phyloP scores from a whole-genome alignment of 1,140 invertebrate genomes.

The Idris sp. region DNA sequence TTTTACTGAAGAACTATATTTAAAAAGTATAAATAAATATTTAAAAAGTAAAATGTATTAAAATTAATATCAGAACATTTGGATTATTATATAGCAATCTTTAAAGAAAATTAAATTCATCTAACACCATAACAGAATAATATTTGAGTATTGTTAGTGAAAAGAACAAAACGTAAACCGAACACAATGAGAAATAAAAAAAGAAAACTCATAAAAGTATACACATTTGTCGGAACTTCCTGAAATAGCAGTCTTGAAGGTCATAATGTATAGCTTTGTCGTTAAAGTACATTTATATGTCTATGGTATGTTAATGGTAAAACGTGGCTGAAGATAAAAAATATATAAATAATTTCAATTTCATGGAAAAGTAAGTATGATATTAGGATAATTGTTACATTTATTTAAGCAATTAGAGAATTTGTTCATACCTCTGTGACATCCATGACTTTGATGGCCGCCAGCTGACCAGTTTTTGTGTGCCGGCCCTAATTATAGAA shows the following conservation, averaged over 20 bases:
- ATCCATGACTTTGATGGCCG: constrained; percentile 99
- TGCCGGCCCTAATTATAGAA: constrained; percentile 90
- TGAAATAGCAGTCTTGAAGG: constrained; percentile 55
- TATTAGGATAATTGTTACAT: too few species aligned
- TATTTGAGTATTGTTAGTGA: constrained; percentile 39
- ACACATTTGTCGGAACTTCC: constrained; percentile 52
- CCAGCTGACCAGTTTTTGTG: constrained; percentile 99
- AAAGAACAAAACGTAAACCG: constrained; percentile 43
- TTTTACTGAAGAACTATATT: too few species aligned
- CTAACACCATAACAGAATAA: constrained; percentile 14
- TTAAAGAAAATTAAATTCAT: constrained; percentile 29
- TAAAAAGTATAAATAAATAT: too few species aligned
- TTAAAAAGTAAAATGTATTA: background rate
- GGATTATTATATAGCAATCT: too few species aligned
- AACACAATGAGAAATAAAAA: constrained; percentile 37
- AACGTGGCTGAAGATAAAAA: constrained; percentile 14
- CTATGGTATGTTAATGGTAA: constrained; percentile 28
- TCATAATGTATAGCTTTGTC: constrained; percentile 41
- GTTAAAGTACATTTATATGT: constrained; percentile 46
- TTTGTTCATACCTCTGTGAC: constrained; percentile 89
- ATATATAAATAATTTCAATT: too few species aligned
- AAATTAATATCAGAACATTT: too few species aligned
- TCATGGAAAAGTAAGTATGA: too few species aligned
- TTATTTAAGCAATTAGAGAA: background rate
- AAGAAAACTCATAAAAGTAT: constrained; percentile 45